Evolutionary conservation across 2,113 vertebrate genomes (phyloP).

Genomic region (crab-eating macaque (Macaca fascicularis)): T2T-MFA8v1.1 NC_088375.1:44543501-44544000

Average conservation of each 20-base stretch:
- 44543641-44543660: neutral
- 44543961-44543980: neutral
- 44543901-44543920: neutral
- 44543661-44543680: neutral
- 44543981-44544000: neutral
- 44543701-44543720: neutral
- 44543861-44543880: neutral
- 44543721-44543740: neutral
- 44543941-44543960: neutral
- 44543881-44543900: constrained; percentile 9
- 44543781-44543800: neutral
- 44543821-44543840: neutral
- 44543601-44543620: neutral
- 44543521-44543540: neutral
- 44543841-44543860: neutral
- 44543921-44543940: neutral
- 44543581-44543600: neutral
- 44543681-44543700: neutral
- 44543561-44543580: neutral
- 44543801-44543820: neutral
- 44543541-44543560: neutral
- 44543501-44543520: neutral
- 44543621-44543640: neutral
- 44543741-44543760: neutral
- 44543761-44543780: neutral